Conservation (phyloP, 2,797 vertebrate genomes). For the Neomorphus geoffroyi region DNA sequence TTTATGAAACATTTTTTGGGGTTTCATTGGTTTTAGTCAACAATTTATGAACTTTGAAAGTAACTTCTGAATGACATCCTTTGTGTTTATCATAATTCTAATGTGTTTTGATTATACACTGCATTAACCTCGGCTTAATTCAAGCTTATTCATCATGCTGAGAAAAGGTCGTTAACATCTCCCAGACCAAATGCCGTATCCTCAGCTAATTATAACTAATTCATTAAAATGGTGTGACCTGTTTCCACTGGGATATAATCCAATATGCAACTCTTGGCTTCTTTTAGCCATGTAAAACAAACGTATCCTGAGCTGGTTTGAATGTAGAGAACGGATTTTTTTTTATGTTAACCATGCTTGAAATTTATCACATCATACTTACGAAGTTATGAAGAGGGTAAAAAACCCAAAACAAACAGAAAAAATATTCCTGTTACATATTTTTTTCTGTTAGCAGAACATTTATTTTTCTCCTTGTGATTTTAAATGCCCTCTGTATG, state of each 20-base stretch:
- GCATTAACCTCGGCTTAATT: conserved; percentile 61
- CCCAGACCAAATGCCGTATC: conserved; percentile 51
- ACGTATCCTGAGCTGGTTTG: neutral
- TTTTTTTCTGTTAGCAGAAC: neutral
- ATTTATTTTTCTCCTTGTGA: neutral
- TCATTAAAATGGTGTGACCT: conserved; percentile 52
- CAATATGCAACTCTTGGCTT: neutral
- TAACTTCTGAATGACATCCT: conserved; percentile 46
- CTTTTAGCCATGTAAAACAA: neutral
- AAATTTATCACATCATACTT: neutral
- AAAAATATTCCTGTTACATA: neutral
- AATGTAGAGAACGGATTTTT: neutral
- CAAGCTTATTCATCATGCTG: conserved; percentile 48
- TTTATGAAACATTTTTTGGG: neutral
- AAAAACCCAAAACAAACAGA: neutral
- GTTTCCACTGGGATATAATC: conserved; percentile 31
- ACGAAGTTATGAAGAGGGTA: neutral
- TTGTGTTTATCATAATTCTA: conserved; percentile 49
- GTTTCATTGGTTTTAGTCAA: conserved; percentile 3
- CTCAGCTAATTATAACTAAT: conserved; percentile 58
- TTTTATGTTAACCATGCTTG: neutral
- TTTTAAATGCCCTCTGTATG: neutral
- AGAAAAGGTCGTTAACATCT: conserved; percentile 58
- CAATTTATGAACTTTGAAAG: neutral
- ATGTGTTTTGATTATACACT: conserved; percentile 63